Evolutionary conservation across 2,113 vertebrate species (phyloP).

Genomic region (human (Homo sapiens)): GRCh38 chr13:30571001-30571500

Average conservation of each 20-base stretch:
- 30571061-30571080: constrained; percentile 30
- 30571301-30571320: too few relatives aligned
- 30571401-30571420: too few relatives aligned
- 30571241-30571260: background rate
- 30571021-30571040: constrained; percentile 16
- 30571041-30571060: background rate
- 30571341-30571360: too few relatives aligned
- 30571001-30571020: constrained; percentile 41
- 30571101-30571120: constrained; percentile 12
- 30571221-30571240: background rate
- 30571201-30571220: background rate
- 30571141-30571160: background rate
- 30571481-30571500: too few relatives aligned
- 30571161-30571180: background rate
- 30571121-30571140: constrained; percentile 26
- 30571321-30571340: too few relatives aligned
- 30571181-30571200: background rate
- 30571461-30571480: too few relatives aligned
- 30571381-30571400: too few relatives aligned
- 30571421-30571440: too few relatives aligned
- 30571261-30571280: background rate
- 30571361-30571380: too few relatives aligned
- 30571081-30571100: constrained; percentile 1
- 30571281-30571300: background rate
- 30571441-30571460: too few relatives aligned